A percentile compares a stretch with the other conserved stretches of the same genome.
Conservation (phyloP, 1,140 invertebrate species). For the Drosophila takahashii region DNA sequence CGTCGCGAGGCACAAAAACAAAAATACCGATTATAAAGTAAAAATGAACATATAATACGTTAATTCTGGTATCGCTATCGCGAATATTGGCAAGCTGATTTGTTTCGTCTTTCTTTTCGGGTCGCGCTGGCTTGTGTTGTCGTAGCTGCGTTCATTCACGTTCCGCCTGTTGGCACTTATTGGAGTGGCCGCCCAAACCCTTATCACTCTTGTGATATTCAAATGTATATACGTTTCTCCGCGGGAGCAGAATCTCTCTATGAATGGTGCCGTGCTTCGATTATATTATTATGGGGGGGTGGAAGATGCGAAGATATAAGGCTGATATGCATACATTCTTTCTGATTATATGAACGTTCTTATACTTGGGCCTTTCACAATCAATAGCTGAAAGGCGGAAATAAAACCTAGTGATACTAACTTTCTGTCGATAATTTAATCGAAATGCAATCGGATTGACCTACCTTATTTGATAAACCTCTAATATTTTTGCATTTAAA, state of each 20-base stretch:
- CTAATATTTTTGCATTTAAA: too few relatives aligned
- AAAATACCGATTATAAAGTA: constrained; percentile 23
- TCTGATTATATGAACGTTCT: neutral
- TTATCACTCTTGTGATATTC: constrained; percentile 59
- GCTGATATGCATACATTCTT: neutral
- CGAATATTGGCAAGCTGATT: constrained; percentile 30
- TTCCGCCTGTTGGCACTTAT: constrained; percentile 63
- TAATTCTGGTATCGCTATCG: constrained; percentile 43
- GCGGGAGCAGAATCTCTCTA: constrained; percentile 23
- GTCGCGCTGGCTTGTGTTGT: constrained; percentile 18
- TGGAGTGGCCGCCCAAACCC: constrained; percentile 5
- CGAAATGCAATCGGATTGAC: neutral
- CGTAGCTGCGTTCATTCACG: constrained; percentile 75
- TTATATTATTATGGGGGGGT: constrained; percentile 19
- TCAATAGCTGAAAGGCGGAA: constrained; percentile 15
- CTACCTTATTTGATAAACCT: too few relatives aligned
- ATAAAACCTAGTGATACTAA: constrained; percentile 10
- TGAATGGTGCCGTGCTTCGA: constrained; percentile 60
- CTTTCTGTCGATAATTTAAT: neutral
- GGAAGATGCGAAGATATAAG: constrained; percentile 10
- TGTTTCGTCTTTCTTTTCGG: constrained; percentile 29
- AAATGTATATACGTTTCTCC: constrained; percentile 42
- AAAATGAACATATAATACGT: constrained; percentile 8
- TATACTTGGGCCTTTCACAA: neutral
- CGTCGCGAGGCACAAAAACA: constrained; percentile 30